Percentiles rank a stretch among this genome's conserved stretches.
phyloP scores from a whole-genome alignment of 1,140 invertebrate genomes.

The Arctopsyche grandis region DNA sequence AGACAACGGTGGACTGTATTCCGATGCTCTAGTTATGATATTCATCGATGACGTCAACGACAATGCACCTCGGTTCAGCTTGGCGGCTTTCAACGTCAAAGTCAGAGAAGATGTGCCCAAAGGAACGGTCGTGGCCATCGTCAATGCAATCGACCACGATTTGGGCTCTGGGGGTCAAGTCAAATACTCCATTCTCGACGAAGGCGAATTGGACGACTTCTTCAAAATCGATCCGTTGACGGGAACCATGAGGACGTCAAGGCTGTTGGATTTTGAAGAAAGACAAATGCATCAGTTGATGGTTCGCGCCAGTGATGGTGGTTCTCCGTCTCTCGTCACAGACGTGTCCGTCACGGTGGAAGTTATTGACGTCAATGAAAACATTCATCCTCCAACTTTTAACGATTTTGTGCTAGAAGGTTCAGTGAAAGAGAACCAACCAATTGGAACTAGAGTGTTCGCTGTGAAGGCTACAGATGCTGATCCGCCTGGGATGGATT shows the following conservation, averaged over 20 bases:
- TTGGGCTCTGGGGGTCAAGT: constrained; percentile 78
- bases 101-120: constrained; percentile 87
- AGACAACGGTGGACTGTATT: constrained; percentile 74
- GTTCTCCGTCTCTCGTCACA: constrained; percentile 72
- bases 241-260: constrained; percentile 78
- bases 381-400: constrained; percentile 82
- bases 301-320: constrained; percentile 78
- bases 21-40: constrained; percentile 78
- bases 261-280: constrained; percentile 81
- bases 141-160: constrained; percentile 85
- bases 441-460: constrained; percentile 77
- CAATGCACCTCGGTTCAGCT: constrained; percentile 80
- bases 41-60: constrained; percentile 87
- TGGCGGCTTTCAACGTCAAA: constrained; percentile 77
- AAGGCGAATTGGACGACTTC: constrained; percentile 63
- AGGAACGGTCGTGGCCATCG: constrained; percentile 80
- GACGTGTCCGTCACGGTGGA: constrained; percentile 81
- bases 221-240: constrained; percentile 81
- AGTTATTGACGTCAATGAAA: constrained; percentile 90
- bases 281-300: constrained; percentile 83
- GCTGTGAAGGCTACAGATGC: constrained; percentile 78
- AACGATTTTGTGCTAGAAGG: constrained; percentile 79
- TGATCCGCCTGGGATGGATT: constrained; percentile 77
- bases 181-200: constrained; percentile 74
- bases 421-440: constrained; percentile 77